Evolutionary conservation across 2,113 vertebrate genomes (phyloP).

Genomic region (Rhinoptilus africanus): DNA sequence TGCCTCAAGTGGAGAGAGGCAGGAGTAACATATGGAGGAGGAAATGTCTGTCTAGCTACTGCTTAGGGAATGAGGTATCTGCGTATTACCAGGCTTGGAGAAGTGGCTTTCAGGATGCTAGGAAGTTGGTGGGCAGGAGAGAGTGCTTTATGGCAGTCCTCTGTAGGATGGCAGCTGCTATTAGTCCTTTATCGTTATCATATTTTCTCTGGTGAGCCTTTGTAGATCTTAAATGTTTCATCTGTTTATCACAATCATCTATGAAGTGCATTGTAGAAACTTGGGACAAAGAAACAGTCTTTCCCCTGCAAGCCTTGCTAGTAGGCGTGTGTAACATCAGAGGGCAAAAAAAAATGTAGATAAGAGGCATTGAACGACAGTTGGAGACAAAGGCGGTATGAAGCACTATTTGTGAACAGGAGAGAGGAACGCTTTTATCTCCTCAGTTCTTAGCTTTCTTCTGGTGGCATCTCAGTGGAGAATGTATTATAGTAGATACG

Average conservation of each 20-base stretch:
- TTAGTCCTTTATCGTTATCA: rapidly evolving
- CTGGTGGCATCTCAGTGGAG: background rate
- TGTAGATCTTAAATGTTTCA: background rate
- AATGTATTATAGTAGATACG: rapidly evolving
- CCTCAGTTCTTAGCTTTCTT: background rate
- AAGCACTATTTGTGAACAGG: background rate
- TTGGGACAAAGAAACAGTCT: rapidly evolving
- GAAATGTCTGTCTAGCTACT: background rate
- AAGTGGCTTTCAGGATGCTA: background rate
- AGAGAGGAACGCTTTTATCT: background rate
- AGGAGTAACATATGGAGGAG: background rate
- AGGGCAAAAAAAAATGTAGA: background rate
- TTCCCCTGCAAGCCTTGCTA: background rate
- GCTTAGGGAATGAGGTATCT: background rate
- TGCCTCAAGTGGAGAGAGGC: background rate
- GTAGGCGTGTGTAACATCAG: background rate
- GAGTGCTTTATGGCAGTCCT: background rate
- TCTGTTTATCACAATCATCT: background rate
- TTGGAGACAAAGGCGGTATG: background rate
- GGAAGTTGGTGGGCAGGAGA: background rate
- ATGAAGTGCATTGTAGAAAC: background rate
- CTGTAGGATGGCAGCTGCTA: background rate
- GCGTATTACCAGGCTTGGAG: background rate
- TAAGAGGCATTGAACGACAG: too few relatives aligned
- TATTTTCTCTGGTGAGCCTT: background rate